Conservation (phyloP, 2,888 invertebrate species). For the Ophion ventricosus region DNA sequence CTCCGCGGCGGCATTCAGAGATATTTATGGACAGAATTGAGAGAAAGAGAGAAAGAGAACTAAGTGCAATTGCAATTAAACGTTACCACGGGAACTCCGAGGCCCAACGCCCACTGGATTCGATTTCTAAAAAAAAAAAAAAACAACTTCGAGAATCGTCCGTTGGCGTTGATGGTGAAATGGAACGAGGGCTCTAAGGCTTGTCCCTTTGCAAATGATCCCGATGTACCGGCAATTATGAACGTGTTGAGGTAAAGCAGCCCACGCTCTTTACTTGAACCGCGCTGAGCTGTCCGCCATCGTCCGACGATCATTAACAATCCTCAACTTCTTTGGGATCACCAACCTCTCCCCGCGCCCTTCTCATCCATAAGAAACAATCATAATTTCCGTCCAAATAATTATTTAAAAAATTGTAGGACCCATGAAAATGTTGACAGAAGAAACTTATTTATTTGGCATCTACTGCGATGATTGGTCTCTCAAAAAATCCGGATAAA, state of each 20-base stretch:
- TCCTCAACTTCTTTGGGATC: slow-evolving; percentile 4
- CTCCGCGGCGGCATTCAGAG: background rate
- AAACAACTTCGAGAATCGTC: slow-evolving; percentile 18
- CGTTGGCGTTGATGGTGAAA: slow-evolving; percentile 23
- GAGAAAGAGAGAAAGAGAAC: slow-evolving; percentile 33
- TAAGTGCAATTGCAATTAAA: background rate
- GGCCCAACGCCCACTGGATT: slow-evolving; percentile 19
- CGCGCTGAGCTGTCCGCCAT: background rate
- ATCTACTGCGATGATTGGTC: too few relatives aligned
- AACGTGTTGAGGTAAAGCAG: slow-evolving; percentile 14
- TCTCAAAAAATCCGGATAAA: too few relatives aligned
- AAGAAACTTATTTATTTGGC: too few relatives aligned
- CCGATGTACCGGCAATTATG: slow-evolving; percentile 65
- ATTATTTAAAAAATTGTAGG: too few relatives aligned
- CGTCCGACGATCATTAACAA: slow-evolving; percentile 11
- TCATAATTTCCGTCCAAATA: too few relatives aligned
- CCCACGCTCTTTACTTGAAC: slow-evolving; percentile 33
- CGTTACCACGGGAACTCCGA: background rate
- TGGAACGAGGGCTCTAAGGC: slow-evolving; percentile 28
- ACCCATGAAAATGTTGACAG: too few relatives aligned
- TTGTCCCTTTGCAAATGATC: slow-evolving; percentile 44
- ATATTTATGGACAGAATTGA: slow-evolving; percentile 76
- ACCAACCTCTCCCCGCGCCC: too few relatives aligned
- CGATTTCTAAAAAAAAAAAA: background rate
- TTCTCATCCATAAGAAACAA: too few relatives aligned